phyloP scores from a whole-genome alignment of 2,888 invertebrate species.

The Troides oblongomaculatus region DNA sequence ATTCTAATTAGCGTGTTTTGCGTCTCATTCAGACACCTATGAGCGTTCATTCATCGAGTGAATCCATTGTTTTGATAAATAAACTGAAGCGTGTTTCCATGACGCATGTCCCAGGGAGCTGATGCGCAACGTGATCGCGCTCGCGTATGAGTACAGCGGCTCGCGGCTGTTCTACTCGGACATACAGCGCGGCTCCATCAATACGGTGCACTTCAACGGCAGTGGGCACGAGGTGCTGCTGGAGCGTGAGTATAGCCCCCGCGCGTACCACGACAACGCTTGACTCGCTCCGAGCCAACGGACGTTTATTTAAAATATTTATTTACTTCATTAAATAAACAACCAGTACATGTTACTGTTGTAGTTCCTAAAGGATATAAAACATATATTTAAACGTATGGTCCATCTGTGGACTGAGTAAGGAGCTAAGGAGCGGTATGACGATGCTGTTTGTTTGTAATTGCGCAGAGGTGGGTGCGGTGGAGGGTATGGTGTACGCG shows the following conservation, averaged over 20 bases:
- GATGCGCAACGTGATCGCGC: conserved; percentile 92
- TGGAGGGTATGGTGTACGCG: conserved; percentile 92
- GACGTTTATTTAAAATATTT: too few species aligned
- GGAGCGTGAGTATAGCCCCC: conserved; percentile 75
- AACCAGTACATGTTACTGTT: too few species aligned
- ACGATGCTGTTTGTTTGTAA: not conserved
- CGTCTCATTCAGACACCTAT: too few species aligned
- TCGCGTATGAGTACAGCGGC: conserved; percentile 87
- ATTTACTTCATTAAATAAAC: too few species aligned
- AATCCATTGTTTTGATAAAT: too few species aligned
- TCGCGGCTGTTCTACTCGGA: conserved; percentile 91
- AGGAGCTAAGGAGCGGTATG: too few species aligned
- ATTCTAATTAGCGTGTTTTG: too few species aligned
- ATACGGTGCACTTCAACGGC: conserved; percentile 90
- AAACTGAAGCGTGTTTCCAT: too few species aligned
- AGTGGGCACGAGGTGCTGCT: conserved; percentile 84
- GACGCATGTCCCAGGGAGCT: conserved; percentile 65
- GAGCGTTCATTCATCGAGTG: too few species aligned
- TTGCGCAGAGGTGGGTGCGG: conserved; percentile 86
- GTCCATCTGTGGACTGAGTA: too few species aligned
- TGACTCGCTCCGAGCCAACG: not conserved
- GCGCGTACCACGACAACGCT: not conserved
- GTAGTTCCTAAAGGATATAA: too few species aligned
- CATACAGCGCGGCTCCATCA: conserved; percentile 91
- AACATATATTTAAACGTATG: too few species aligned